Evolutionary conservation across 2,888 invertebrate genomes (phyloP).

Genomic region (Chaetoderma sp.): DNA sequence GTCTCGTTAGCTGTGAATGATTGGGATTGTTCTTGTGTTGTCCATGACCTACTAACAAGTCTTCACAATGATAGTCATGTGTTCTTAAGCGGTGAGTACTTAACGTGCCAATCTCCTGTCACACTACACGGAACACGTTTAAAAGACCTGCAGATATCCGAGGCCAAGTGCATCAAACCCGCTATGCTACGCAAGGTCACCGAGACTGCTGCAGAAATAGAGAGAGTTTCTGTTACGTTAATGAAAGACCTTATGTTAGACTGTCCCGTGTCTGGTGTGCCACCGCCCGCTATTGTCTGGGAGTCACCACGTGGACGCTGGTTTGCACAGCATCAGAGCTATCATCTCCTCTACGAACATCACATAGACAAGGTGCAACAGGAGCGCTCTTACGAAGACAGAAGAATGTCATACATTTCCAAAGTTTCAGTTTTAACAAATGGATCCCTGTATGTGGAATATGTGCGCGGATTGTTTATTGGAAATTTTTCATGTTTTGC

Average conservation of each 20-base stretch:
- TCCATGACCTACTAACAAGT: slow-evolving; percentile 34
- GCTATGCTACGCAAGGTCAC: no score
- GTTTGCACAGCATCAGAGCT: slow-evolving; percentile 38
- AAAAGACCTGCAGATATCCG: slow-evolving; percentile 22
- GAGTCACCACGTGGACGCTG: slow-evolving; percentile 50
- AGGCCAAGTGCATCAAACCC: slow-evolving; percentile 45
- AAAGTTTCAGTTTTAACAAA: slow-evolving; percentile 34
- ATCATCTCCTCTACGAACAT: slow-evolving; percentile 23
- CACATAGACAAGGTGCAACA: slow-evolving; percentile 12
- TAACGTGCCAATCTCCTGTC: slow-evolving; percentile 41
- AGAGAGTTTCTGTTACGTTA: no score
- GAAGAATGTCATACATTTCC: slow-evolving; percentile 26
- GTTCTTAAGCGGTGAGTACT: slow-evolving; percentile 23
- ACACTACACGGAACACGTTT: slow-evolving; percentile 30
- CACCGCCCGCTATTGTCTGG: slow-evolving; percentile 51
- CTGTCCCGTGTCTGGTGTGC: slow-evolving; percentile 44
- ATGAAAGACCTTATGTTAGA: no score
- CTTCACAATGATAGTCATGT: slow-evolving; percentile 19
- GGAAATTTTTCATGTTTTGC: slow-evolving; percentile 56
- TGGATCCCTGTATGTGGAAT: slow-evolving; percentile 43
- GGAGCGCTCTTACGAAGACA: slow-evolving; percentile 18
- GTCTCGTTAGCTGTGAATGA: slow-evolving; percentile 43
- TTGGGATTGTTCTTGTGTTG: slow-evolving; percentile 57
- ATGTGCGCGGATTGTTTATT: slow-evolving; percentile 48
- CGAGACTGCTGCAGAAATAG: no score